Evolutionary conservation across 2,113 vertebrate species (phyloP), one percentile per base, ranked within the genome.

Genomic region (Todiramphus saurophagus): DNA sequence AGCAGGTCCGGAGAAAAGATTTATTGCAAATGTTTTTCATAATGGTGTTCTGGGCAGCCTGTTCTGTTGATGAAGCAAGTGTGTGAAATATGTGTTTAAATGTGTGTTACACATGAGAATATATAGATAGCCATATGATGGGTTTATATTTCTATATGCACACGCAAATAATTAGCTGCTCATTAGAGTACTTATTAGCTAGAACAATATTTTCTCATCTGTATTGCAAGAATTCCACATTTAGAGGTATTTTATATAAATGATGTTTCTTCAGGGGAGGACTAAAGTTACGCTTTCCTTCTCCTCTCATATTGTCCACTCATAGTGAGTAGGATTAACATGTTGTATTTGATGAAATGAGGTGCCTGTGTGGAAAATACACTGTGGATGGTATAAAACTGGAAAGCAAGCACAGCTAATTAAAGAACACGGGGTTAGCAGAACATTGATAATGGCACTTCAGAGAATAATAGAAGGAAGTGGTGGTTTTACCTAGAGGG

Each of bases 1-100:
- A 96, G n/a, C 16, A 44, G 16, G 50, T 77, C 73, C 87, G 87
- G 58, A 87, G 69, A 87, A 86, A 93, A 91, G 89, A 89, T 95
- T 91, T 83, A 19, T 62, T 91, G 56, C 15, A 74, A 48, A 16
- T 72, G 80, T 90, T 81, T 89, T 90, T 83, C 77, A 33, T 83
- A 91, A 77, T 16, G 44, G 21, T 30, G 51, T 78, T 88, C 30
- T 31, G 76, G 50, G 39, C 60, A 84, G 56, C 17, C 28, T 72
- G 30, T 46, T 88, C 78, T 73, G 68, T 27, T 76, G 63, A 48
- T 92, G 59, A 35, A 19, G 55, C 25, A 43, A 63, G 35, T 12
- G 5, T 64, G 39, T 83, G n/a, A 86, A 80, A 77, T 73, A 10
- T 11, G 35, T 11, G 5, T 58, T 67, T 62, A 83, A 41, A 48